phyloP scores from a whole-genome alignment of 2,888 invertebrate genomes.

The Plebejus anna region DNA sequence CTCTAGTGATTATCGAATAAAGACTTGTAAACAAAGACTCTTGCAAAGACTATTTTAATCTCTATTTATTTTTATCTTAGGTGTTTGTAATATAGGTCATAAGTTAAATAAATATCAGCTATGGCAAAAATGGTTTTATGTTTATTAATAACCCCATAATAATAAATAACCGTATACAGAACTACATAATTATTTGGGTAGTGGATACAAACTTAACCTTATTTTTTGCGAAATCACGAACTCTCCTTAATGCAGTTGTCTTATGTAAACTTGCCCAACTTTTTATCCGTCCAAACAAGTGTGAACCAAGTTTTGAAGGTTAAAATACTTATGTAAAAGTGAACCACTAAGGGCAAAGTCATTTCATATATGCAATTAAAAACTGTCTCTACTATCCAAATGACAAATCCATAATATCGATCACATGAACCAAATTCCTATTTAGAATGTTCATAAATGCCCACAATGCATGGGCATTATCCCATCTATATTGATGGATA shows the following conservation, averaged over 20 bases:
- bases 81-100: background rate
- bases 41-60: background rate
- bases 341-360: background rate
- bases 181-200: background rate
- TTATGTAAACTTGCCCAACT: background rate
- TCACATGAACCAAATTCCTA: too few species aligned
- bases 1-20: background rate
- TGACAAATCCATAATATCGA: too few species aligned
- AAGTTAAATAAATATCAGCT: background rate
- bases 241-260: background rate
- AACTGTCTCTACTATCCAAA: too few species aligned
- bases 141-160: background rate
- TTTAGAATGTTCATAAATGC: too few species aligned
- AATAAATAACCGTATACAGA: background rate
- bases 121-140: background rate
- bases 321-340: background rate
- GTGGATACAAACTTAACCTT: background rate
- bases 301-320: background rate
- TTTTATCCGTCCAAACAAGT: background rate
- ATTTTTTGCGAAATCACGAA: background rate
- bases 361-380: too few species aligned
- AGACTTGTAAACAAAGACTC: background rate
- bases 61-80: background rate
- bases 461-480: too few species aligned
- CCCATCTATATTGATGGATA: too few species aligned